phyloP scores from a whole-genome alignment of 2,888 invertebrate species.

The Chrysomela aeneicollis region DNA sequence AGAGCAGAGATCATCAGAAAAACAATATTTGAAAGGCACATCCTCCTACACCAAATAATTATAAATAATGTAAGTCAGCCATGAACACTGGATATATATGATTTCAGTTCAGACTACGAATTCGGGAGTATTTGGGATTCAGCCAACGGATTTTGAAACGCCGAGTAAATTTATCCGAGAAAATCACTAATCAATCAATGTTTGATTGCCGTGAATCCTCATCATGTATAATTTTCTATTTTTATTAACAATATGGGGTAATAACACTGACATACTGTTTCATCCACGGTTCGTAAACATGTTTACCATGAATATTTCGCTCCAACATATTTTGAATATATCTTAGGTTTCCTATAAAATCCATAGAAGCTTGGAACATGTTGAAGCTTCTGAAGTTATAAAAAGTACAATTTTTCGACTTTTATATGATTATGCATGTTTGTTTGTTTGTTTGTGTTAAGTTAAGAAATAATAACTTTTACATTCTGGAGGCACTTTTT shows the following conservation, averaged over 20 bases:
- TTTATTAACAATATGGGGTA: neutral
- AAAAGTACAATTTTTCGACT: too few species aligned
- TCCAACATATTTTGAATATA: too few species aligned
- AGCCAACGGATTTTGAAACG: neutral
- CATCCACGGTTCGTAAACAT: too few species aligned
- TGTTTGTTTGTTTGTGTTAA: too few species aligned
- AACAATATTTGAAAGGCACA: neutral
- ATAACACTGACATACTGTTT: neutral
- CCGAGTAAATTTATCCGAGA: neutral
- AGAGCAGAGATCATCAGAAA: neutral
- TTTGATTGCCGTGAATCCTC: neutral
- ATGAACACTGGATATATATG: neutral
- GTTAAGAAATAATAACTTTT: too few species aligned
- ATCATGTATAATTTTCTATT: neutral
- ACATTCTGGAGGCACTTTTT: too few species aligned
- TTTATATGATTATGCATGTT: too few species aligned
- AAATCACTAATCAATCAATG: neutral
- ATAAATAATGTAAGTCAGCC: neutral
- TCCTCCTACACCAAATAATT: neutral
- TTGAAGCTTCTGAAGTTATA: too few species aligned
- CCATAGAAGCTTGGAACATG: too few species aligned
- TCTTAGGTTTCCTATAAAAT: too few species aligned
- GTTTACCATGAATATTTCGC: too few species aligned
- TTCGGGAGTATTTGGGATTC: neutral
- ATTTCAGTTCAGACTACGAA: neutral